phyloP scores from a whole-genome alignment of 1,140 invertebrate species.

The Formica selysi region DNA sequence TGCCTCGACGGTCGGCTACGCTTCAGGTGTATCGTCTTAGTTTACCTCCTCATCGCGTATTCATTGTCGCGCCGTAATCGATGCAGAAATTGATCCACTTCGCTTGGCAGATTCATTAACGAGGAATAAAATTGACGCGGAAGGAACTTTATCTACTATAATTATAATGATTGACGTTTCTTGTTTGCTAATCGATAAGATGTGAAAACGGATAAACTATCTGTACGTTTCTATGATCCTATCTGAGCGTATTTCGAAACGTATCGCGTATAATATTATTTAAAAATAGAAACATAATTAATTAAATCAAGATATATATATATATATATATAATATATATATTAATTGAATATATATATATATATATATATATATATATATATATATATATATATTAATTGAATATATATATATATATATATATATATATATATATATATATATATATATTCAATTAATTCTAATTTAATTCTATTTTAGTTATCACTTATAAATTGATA shows the following conservation, averaged over 20 bases:
- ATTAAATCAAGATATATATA: background rate
- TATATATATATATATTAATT: slow-evolving; percentile 16
- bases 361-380: background rate
- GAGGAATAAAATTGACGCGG: slow-evolving; percentile 48
- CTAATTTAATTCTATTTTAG: background rate
- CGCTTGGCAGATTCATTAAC: slow-evolving; percentile 56
- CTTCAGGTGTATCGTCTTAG: slow-evolving; percentile 52
- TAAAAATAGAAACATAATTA: slow-evolving; percentile 13
- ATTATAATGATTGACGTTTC: slow-evolving; percentile 38
- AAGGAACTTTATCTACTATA: slow-evolving; percentile 42
- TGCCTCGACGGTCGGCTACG: slow-evolving; percentile 8
- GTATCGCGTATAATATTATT: background rate
- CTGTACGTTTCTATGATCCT: slow-evolving; percentile 4
- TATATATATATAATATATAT: background rate
- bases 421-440: background rate
- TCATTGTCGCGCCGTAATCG: slow-evolving; percentile 53
- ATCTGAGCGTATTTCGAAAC: background rate
- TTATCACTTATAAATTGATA: background rate
- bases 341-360: slow-evolving; percentile 6
- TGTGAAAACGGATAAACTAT: background rate
- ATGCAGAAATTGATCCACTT: slow-evolving; percentile 56
- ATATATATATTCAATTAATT: slow-evolving; percentile 9
- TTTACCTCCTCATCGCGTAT: slow-evolving; percentile 61
- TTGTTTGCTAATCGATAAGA: slow-evolving; percentile 14
- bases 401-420: background rate